These are phyloP conservation scores for Bothrops jararaca DNA, from an alignment of 2,113 vertebrate genomes.

Conservation along the genomic window DNA sequence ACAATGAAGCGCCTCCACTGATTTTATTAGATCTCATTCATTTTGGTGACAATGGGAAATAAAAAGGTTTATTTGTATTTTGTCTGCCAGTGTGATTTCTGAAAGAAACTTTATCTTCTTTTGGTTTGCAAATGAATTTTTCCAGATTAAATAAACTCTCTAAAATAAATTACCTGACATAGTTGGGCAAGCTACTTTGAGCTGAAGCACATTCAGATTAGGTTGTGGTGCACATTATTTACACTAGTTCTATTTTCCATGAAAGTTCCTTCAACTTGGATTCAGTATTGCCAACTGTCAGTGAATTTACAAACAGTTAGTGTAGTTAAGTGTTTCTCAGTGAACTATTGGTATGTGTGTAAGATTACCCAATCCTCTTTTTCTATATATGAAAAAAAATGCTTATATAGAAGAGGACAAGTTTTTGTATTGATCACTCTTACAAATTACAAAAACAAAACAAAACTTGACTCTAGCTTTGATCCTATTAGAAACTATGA, in stretches of 20 bases:
- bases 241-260: slow-evolving; percentile 61
- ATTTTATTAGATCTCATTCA: background rate
- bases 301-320: slow-evolving; percentile 62
- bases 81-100: background rate
- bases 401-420: slow-evolving; percentile 24
- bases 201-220: slow-evolving; percentile 37
- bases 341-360: slow-evolving; percentile 61
- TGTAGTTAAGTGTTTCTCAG: slow-evolving; percentile 69
- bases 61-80: background rate
- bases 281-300: slow-evolving; percentile 62
- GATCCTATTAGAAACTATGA: background rate
- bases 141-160: slow-evolving; percentile 33
- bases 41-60: slow-evolving; percentile 7
- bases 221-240: slow-evolving; percentile 52
- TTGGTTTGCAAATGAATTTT: slow-evolving; percentile 31
- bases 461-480: background rate
- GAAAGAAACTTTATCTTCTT: background rate
- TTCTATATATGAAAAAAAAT: slow-evolving; percentile 44
- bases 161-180: slow-evolving; percentile 30
- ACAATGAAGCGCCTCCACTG: background rate
- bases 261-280: slow-evolving; percentile 52
- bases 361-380: slow-evolving; percentile 61
- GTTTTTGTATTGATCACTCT: slow-evolving; percentile 8
- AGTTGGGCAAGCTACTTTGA: slow-evolving; percentile 40
- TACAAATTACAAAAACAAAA: slow-evolving; percentile 11